These are phyloP conservation scores for Tachycineta bicolor DNA, from an alignment of 2,113 vertebrate genomes.

Conservation along the genomic window DNA sequence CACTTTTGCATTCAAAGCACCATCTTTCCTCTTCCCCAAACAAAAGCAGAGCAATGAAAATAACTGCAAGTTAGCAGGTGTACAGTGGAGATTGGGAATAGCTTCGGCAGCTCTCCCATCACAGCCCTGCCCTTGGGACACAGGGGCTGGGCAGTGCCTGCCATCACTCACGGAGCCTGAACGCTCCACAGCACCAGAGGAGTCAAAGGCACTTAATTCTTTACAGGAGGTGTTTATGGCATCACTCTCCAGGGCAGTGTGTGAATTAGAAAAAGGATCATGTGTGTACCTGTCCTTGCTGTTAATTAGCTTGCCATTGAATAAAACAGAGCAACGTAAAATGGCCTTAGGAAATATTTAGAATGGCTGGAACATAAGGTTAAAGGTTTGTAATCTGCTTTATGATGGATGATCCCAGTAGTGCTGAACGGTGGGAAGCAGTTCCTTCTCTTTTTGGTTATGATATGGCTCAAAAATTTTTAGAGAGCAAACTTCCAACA, in stretches of 20 bases:
- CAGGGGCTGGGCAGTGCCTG: background rate
- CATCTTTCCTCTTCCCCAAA: background rate
- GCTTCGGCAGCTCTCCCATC: background rate
- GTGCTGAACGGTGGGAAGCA: background rate
- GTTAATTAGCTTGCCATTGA: constrained; percentile 22
- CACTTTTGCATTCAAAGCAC: background rate
- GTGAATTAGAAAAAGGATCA: background rate
- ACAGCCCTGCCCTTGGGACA: background rate
- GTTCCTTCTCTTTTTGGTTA: background rate
- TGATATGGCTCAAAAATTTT: background rate
- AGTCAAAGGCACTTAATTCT: background rate
- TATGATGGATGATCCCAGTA: background rate
- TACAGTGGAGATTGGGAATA: background rate
- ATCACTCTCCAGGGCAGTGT: background rate
- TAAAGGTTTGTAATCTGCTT: constrained; percentile 16
- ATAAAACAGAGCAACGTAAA: background rate
- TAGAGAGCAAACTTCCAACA: background rate
- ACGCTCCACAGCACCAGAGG: background rate
- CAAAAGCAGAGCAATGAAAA: background rate
- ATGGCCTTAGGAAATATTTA: constrained; percentile 30
- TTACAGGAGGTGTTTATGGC: background rate
- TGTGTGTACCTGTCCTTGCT: constrained; percentile 26
- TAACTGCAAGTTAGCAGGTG: background rate
- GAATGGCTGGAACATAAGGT: constrained; percentile 22
- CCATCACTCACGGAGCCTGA: background rate